Conservation (phyloP, 1,140 invertebrate species). For the Brachionus rubens region DNA sequence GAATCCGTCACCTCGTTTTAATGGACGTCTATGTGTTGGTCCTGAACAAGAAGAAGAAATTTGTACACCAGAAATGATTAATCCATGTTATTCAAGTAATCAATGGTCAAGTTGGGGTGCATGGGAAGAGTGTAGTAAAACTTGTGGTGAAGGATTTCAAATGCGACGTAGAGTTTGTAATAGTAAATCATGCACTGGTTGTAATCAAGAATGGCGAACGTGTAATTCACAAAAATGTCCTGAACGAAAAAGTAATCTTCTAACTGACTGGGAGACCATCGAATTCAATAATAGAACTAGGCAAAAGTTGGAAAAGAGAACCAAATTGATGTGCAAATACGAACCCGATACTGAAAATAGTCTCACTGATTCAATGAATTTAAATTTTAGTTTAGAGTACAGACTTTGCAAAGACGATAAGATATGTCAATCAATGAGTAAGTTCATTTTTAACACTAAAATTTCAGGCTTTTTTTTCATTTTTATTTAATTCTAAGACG, state of each 20-base stretch:
- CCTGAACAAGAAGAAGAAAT: slow-evolving; percentile 45
- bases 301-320: slow-evolving; percentile 8
- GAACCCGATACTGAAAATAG: neutral
- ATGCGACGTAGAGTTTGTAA: slow-evolving; percentile 22
- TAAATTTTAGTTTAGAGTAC: neutral
- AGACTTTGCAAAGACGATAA: neutral
- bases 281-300: neutral
- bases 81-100: neutral
- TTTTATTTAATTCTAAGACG: neutral
- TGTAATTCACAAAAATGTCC: slow-evolving; percentile 32
- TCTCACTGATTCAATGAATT: neutral
- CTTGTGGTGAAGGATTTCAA: slow-evolving; percentile 31
- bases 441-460: neutral
- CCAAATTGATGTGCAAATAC: neutral
- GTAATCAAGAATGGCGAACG: slow-evolving; percentile 6
- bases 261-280: neutral
- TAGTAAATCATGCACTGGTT: slow-evolving; percentile 5
- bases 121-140: slow-evolving; percentile 23
- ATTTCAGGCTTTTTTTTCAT: neutral
- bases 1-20: slow-evolving; percentile 23
- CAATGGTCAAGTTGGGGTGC: slow-evolving; percentile 18
- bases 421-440: slow-evolving; percentile 14
- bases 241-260: neutral
- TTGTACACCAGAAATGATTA: slow-evolving; percentile 24
- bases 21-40: slow-evolving; percentile 38